Evolutionary conservation across 2,888 invertebrate species (phyloP).

Genomic region (Nephrotoma flavescens): DNA sequence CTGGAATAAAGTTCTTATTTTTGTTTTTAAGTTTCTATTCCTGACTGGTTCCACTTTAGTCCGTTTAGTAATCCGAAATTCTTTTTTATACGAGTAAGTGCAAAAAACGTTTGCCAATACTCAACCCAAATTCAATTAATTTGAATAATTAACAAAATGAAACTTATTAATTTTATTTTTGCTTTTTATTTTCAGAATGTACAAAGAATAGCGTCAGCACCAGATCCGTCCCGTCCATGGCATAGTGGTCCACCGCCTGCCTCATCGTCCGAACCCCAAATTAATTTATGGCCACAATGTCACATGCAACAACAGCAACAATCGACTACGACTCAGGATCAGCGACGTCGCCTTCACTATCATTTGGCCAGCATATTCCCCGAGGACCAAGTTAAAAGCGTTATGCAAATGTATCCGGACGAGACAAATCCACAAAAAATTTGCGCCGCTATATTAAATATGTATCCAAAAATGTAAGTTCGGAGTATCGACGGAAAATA

Average conservation of each 20-base stretch:
- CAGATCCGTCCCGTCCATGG: constrained; percentile 44
- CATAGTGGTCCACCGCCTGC: constrained; percentile 28
- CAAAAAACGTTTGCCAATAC: too few species aligned
- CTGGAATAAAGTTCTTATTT: too few species aligned
- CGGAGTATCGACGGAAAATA: background rate
- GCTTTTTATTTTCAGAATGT: constrained; percentile 35
- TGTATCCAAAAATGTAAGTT: constrained; percentile 44
- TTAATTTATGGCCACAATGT: constrained; percentile 37
- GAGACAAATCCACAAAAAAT: constrained; percentile 82
- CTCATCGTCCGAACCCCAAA: constrained; percentile 48
- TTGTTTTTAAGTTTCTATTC: too few species aligned
- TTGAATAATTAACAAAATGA: too few species aligned
- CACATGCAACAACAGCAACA: constrained; percentile 18
- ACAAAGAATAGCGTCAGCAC: constrained; percentile 59
- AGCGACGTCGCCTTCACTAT: constrained; percentile 64
- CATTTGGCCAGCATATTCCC: constrained; percentile 87
- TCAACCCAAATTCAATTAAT: too few species aligned
- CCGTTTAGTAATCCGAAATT: too few species aligned
- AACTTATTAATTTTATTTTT: too few species aligned
- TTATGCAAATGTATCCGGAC: constrained; percentile 76
- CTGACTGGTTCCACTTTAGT: too few species aligned
- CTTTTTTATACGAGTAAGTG: too few species aligned
- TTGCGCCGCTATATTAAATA: constrained; percentile 69
- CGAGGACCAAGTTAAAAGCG: constrained; percentile 74
- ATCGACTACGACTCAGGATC: constrained; percentile 35